Conservation (phyloP, 2,797 vertebrate genomes). For the Sternotherus odoratus region DNA sequence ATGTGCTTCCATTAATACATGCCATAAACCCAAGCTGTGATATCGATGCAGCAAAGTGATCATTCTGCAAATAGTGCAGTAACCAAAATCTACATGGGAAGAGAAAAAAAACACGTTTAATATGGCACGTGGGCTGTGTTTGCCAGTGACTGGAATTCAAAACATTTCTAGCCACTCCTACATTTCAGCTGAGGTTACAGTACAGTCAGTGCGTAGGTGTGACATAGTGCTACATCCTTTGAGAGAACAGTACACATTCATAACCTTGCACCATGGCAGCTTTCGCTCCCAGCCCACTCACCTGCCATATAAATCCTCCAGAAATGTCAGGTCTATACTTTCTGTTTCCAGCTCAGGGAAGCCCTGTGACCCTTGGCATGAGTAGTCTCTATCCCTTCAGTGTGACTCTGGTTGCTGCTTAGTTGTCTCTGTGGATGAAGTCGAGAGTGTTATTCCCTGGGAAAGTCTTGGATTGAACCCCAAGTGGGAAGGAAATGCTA, state of each 20-base stretch:
- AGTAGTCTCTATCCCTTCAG: neutral
- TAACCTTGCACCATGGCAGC: neutral
- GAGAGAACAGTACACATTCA: neutral
- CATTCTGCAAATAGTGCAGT: neutral
- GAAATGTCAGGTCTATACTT: neutral
- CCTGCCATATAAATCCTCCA: slow-evolving; percentile 45
- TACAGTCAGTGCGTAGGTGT: neutral
- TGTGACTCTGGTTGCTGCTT: neutral
- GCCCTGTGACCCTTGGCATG: slow-evolving; percentile 60
- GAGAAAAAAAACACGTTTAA: neutral
- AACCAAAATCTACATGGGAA: neutral
- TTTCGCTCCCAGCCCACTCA: neutral
- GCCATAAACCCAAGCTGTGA: neutral
- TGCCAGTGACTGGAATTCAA: neutral
- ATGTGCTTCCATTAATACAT: neutral
- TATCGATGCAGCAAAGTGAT: neutral
- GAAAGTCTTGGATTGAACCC: slow-evolving; percentile 32
- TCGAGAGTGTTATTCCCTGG: slow-evolving; percentile 17
- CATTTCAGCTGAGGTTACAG: neutral
- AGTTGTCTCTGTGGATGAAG: slow-evolving; percentile 3
- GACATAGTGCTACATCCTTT: neutral
- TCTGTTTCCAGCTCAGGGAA: slow-evolving; percentile 67
- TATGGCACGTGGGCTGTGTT: rapidly evolving
- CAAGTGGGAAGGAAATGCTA: slow-evolving; percentile 74
- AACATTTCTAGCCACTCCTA: neutral